Base-by-base conservation (phyloP, 2,113 vertebrate species). In the Oreochromis niloticus region DNA sequence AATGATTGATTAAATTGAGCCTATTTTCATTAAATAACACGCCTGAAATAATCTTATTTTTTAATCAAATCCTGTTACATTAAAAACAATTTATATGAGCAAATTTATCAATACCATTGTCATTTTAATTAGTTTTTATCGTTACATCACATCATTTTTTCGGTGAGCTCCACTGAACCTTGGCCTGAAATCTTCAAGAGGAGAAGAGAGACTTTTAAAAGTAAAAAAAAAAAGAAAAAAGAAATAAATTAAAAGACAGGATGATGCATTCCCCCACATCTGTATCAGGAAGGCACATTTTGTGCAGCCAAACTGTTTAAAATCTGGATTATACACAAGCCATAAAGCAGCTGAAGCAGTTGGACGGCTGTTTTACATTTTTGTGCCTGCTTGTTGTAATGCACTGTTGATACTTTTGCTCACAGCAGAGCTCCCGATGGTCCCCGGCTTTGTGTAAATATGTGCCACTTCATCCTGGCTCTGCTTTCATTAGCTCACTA, bases 381-480 rank as follows among this genome's bases (percentile, higher is more conserved):
- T 55, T n/a, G 61, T 83, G 88, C 83, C 84, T 32, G 41, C 86
- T 56, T n/a, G 27, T 61, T 84, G 78, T 39, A 75, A 55, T 1
- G 55, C 11, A 4, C 16, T 63, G 86, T 82, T 88, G 90, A 86
- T 30, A 36, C 84, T 81, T 22, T 12, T 1, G 30, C 80, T 78
- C 36, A 12, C 83, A 32, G 84, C 84, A 1, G 73, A 13, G 30
- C 85, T 17, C 50, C 55, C 11, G 59, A 39, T 2, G 24, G 9
- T 34, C 75, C 52, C 83, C 1, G 79, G 30, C 85, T 85, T 85
- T 87, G 66, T 90, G 82, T 91, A 90, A 92, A 91, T 80, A 83
- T 24, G 24, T 85, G 86, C 81, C 88, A 89, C 81, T 90, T 89
- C 16, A 50, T 57, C 88, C 56, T 57, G 17, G 9, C 86, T 88